phyloP scores from a whole-genome alignment of 2,113 vertebrate genomes.

The Castor canadensis region DNA sequence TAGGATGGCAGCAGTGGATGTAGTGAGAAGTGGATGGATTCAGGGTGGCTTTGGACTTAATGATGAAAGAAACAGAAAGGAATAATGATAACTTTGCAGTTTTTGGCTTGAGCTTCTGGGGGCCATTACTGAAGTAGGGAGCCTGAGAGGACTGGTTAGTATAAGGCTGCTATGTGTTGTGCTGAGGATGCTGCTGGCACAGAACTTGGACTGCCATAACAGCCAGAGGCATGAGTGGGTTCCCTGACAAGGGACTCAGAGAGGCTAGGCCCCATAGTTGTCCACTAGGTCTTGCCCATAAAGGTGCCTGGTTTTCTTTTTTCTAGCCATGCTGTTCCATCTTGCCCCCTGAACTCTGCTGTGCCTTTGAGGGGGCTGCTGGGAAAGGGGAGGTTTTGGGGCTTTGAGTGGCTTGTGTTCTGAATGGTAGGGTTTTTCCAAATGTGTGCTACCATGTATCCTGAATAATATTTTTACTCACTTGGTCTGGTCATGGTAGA shows the following conservation, averaged over 20 bases:
- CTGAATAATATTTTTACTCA: background rate
- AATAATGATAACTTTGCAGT: background rate
- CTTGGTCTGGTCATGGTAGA: background rate
- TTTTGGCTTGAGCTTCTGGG: background rate
- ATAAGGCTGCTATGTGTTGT: background rate
- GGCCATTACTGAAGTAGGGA: background rate
- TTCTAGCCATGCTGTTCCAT: background rate
- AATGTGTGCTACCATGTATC: background rate
- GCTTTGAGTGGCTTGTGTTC: background rate
- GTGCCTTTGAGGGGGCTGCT: background rate
- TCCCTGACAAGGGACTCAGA: background rate
- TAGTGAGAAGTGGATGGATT: background rate
- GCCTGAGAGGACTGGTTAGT: fast-evolving
- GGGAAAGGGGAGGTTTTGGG: background rate
- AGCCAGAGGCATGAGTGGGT: background rate
- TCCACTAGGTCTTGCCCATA: background rate
- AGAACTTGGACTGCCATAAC: background rate
- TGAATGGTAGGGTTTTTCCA: background rate
- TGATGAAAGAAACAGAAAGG: background rate
- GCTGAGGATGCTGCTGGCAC: background rate
- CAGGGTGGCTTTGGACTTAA: background rate
- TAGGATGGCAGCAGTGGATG: background rate
- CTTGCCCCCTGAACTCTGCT: background rate
- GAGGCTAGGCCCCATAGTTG: background rate
- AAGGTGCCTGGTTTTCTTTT: background rate